Evolutionary conservation across 2,113 vertebrate species (phyloP).

Genomic region (Alosa alosa): DNA sequence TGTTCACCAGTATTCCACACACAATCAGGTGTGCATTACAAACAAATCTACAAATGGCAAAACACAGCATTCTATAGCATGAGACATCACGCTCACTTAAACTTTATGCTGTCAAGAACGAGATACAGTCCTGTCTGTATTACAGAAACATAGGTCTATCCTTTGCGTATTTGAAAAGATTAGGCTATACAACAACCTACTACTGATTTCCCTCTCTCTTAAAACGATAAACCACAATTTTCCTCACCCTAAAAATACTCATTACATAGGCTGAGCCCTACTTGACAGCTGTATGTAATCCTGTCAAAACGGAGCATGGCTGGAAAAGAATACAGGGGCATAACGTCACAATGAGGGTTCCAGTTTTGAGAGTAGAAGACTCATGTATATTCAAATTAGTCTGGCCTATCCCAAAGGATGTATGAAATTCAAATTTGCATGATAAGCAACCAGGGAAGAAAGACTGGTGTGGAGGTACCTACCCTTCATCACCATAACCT

Average conservation of each 20-base stretch:
- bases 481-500: not conserved
- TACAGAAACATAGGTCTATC: not conserved
- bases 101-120: not conserved
- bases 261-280: not conserved
- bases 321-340: not conserved
- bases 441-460: not conserved
- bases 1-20: not conserved
- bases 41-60: not conserved
- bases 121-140: not conserved
- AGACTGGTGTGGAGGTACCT: not conserved
- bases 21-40: not conserved
- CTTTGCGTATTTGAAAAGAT: not conserved
- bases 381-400: constrained; percentile 15
- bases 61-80: not conserved
- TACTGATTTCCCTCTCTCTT: not conserved
- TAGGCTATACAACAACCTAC: not conserved
- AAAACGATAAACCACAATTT: not conserved
- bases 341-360: constrained; percentile 5
- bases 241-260: not conserved
- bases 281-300: not conserved
- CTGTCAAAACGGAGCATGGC: not conserved
- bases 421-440: constrained; percentile 21
- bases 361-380: constrained; percentile 2
- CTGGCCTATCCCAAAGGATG: constrained; percentile 5
- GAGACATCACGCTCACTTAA: not conserved